Base-by-base conservation (phyloP, 2,888 invertebrate genomes). In the Clunio marinus region DNA sequence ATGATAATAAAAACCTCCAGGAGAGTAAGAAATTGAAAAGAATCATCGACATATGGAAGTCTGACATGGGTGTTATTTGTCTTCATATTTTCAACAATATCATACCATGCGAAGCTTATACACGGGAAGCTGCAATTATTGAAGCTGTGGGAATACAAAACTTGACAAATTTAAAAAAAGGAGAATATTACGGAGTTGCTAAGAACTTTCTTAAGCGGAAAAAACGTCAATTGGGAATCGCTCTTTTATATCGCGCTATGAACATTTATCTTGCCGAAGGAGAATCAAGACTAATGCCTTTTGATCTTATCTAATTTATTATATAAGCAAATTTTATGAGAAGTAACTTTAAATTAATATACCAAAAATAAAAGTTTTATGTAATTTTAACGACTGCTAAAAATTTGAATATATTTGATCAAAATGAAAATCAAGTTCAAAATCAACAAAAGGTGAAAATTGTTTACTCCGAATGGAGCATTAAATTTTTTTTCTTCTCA, bases 101-200 rank as follows among this genome's bases (percentile, higher is more conserved):
- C 1, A 88, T 93, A 60, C 89, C 94, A 0, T 91, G 88, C 0
- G 98, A 98, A 77, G 97, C 98, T 0, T 93, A 89, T 72, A 94
- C 95, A 0, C 82, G 96, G 71, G 98, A 98, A 78, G 96, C 96
- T 0, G 86, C 92, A 8, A 96, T 98, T 85, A 95, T 98, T 15
- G 92, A 93, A 73, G 92, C 93, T 0, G 77, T 98, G 5, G 89
- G 90, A 0, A 73, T 91, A 2, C 77, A 82, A 0, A 88, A 89
- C 74, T 78, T 96, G 71, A 89, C 87, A 35, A 96, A 96, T 77
- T 78, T 85, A 17, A 89, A 89, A 74, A 78, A 80, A 32, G 95
- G 96, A 0, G 88, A 91, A 71, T 93, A 89, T 76, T 94, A 95
- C 74, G 94, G 94, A 0, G 80, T 84, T 0, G 83, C 88, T 0